Evolutionary conservation across 1,140 invertebrate species (phyloP).

Genomic region (Ooceraea biroi): DNA sequence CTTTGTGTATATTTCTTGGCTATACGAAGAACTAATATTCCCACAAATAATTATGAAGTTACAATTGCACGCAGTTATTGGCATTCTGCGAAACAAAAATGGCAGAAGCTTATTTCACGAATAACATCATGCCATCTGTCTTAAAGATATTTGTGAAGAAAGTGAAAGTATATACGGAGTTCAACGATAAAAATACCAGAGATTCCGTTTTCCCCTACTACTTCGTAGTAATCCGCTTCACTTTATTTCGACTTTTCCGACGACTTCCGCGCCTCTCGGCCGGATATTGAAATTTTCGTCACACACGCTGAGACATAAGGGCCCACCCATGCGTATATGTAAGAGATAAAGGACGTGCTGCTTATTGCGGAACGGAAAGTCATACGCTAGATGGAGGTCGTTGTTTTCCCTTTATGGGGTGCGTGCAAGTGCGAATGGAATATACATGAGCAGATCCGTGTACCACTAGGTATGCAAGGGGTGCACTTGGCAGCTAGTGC

Average conservation of each 20-base stretch:
- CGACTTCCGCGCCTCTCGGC: not conserved
- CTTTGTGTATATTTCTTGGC: not conserved
- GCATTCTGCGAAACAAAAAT: not conserved
- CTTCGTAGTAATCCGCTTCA: slow-evolving; percentile 7
- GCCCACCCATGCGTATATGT: slow-evolving; percentile 35
- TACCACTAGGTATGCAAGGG: slow-evolving; percentile 52
- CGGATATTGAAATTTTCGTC: slow-evolving; percentile 82
- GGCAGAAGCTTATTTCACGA: not conserved
- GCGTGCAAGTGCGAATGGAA: slow-evolving; percentile 79
- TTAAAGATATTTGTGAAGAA: not conserved
- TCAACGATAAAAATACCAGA: slow-evolving; percentile 39
- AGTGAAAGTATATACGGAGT: slow-evolving; percentile 30
- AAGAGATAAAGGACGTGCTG: slow-evolving; percentile 64
- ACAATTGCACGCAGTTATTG: not conserved
- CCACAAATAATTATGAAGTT: not conserved
- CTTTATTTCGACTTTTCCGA: slow-evolving; percentile 39
- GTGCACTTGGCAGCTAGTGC: slow-evolving; percentile 52
- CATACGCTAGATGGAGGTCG: slow-evolving; percentile 63
- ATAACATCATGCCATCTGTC: not conserved
- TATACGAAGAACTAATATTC: not conserved
- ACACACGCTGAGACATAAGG: slow-evolving; percentile 24
- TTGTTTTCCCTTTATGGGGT: slow-evolving; percentile 80
- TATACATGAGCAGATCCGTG: slow-evolving; percentile 78
- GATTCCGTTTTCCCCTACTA: slow-evolving; percentile 9
- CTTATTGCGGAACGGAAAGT: slow-evolving; percentile 73